A percentile compares a stretch with the other conserved stretches of the same genome.
Conservation (phyloP, 2,888 invertebrate species). For the Cataglyphis livida region DNA sequence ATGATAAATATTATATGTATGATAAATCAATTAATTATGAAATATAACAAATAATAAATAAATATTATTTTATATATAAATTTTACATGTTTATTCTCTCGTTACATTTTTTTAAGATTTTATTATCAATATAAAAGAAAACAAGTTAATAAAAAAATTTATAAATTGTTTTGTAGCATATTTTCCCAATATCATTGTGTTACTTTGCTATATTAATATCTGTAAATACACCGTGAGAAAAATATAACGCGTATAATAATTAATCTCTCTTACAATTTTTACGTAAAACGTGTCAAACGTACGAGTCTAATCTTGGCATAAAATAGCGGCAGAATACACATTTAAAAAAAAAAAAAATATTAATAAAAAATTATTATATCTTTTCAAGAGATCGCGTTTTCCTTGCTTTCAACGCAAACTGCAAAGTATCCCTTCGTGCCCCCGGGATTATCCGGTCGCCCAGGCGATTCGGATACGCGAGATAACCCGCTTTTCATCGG, state of each 20-base stretch:
- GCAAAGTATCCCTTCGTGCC: neutral
- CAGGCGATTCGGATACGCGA: constrained; percentile 19
- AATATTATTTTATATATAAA: neutral
- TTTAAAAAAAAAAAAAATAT: neutral
- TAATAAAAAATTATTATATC: constrained; percentile 1
- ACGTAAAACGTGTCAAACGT: neutral
- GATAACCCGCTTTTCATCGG: constrained; percentile 44
- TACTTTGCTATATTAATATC: neutral
- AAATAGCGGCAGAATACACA: neutral
- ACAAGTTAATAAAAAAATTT: neutral
- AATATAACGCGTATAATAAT: neutral
- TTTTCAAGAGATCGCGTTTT: neutral
- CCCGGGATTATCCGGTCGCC: constrained; percentile 15
- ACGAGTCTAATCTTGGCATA: neutral
- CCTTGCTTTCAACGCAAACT: neutral
- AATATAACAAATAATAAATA: neutral
- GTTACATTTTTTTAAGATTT: neutral
- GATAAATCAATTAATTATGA: neutral
- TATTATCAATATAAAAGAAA: neutral
- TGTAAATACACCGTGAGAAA: neutral
- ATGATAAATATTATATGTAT: no score
- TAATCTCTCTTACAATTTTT: neutral
- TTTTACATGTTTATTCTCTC: neutral
- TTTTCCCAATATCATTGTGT: neutral
- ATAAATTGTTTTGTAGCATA: neutral